Conservation (phyloP, 2,797 vertebrate species). For the Rhynchotus rufescens region DNA sequence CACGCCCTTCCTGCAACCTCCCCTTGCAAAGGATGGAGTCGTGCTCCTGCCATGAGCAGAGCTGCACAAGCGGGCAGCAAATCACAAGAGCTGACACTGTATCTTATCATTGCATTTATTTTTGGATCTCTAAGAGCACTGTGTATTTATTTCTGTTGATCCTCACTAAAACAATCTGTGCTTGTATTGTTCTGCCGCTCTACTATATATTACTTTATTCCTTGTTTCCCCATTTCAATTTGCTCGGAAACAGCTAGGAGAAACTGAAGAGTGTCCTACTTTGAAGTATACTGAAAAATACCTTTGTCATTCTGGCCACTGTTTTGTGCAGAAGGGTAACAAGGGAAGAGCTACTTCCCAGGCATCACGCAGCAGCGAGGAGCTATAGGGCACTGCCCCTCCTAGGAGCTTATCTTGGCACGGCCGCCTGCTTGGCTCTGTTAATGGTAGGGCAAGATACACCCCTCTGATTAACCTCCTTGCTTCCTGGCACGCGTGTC, state of each 20-base stretch:
- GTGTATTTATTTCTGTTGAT: background rate
- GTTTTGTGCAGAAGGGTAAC: background rate
- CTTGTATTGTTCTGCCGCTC: background rate
- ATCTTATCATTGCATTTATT: background rate
- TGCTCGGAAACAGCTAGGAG: background rate
- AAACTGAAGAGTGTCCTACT: background rate
- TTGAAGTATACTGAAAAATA: background rate
- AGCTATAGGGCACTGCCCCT: background rate
- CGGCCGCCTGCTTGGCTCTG: background rate
- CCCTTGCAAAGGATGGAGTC: background rate
- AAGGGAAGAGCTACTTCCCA: background rate
- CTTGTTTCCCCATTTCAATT: background rate
- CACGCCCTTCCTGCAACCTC: background rate
- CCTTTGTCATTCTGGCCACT: background rate
- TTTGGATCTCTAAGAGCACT: background rate
- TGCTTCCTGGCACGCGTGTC: background rate
- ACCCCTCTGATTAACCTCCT: background rate
- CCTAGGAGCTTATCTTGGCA: background rate
- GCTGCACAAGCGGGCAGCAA: background rate
- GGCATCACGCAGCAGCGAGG: background rate
- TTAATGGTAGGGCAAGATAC: background rate
- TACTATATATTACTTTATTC: background rate
- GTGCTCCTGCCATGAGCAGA: background rate
- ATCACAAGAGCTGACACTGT: rapidly evolving
- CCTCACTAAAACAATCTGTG: background rate